Base-by-base conservation (phyloP, 2,888 invertebrate genomes). In the Tineola bisselliella region DNA sequence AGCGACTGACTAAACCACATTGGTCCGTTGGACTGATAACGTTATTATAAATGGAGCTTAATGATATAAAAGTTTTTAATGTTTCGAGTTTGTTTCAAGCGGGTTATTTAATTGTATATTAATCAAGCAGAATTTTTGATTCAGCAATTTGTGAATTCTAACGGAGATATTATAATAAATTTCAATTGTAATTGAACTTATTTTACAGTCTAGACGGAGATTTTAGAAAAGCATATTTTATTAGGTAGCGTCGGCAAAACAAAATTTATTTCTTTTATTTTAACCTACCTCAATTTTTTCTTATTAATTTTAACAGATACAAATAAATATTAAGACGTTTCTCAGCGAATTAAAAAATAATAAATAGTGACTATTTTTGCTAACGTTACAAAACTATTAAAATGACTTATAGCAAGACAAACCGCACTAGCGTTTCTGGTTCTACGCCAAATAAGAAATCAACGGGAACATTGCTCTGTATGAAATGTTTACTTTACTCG, bases 151-250 rank as follows among this genome's bases (percentile, higher is more conserved):
- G 38, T 38, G 10, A 38, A 38, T 38, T 38, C 38, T 38, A n/a
- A 38, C 6, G 10, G 38, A 38, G 38, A 38, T 10, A 38, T 38
- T 10, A 38, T 6, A 38, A 38, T 38, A 38, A 38, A 38, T 31
- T 31, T 31, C 38, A 38, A 2, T 38, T 38, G 38, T 38, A 48
- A 48, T 48, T 48, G 48, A 15, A 15, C 13, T 15, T 48, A 48
- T 48, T 48, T 48, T 48, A 48, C 15, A 48, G 77, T 76, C 77
- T 77, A 77, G 77, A 77, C 81, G 66, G 68, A 69, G 73, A 76
- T 76, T 79, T 79, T 81, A 80, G 79, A 79, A 79, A 73, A 70
- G 74, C 15, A 48, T 17, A 48, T 48, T 48, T 48, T 18, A 48
- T 17, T 48, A 3, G 15, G 3, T 48, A 48, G 13, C 8, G 48